Evolutionary conservation across 2,888 invertebrate genomes (phyloP), one percentile per base, ranked within the genome.

Genomic region (Cryptocheilus praepositus): DNA sequence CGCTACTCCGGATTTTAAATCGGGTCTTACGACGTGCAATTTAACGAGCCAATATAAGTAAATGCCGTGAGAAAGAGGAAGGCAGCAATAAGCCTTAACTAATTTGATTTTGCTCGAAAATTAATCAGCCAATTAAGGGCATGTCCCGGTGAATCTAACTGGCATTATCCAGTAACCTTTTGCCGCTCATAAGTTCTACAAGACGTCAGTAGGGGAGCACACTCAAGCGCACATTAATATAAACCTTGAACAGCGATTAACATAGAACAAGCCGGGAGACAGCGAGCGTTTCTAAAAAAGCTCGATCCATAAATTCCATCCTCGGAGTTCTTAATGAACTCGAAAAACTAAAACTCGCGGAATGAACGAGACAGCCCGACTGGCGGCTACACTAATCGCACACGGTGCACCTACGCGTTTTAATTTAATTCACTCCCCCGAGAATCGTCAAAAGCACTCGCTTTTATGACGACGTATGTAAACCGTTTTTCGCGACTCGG

Each of bases 51-150:
- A 60, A 61, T 28, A 36, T 28, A 16, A 61, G 61, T 2, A 61
- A 54, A 64, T 64, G 60, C 54, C 64, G 54, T 55, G 64, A 64
- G 58, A 64, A 64, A 60, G 60, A 60, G 64, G 64, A 65, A 65
- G 64, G 53, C 36, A 53, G 54, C 55, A 65, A 65, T 65, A 45
- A 61, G 28, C 49, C n/a, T 43, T 61, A 46, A 54, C 61, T 65
- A 61, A 61, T 61, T 61, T 65, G 53, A 55, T 53, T 43, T 55
- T 52, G 54, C 60, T 49, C 61, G 60, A 65, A 65, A 36, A 36
- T 36, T 36, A 36, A 36, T 36, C 36, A 36, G 13, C 36, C 36
- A 36, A 36, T 36, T 36, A 36, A 36, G 36, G 36, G 8, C 36
- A 11, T 36, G 1, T 36, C 13, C 36, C 36, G 36, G 1, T 36